Evolutionary conservation across 2,888 invertebrate genomes (phyloP).

Genomic region (Nomada flava): DNA sequence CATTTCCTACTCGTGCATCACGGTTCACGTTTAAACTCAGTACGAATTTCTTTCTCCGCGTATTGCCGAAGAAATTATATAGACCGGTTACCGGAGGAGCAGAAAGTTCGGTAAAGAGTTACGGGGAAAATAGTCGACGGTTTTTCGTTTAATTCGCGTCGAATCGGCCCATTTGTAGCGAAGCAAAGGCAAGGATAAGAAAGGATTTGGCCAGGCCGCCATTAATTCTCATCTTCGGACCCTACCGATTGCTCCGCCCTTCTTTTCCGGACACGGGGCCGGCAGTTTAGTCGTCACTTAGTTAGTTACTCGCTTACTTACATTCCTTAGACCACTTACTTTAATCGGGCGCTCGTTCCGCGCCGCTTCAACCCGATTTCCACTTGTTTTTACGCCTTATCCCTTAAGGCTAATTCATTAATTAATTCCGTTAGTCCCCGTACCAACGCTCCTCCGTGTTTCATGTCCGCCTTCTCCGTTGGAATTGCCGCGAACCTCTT

Average conservation of each 20-base stretch:
- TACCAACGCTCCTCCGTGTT: constrained; percentile 57
- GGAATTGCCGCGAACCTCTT: constrained; percentile 76
- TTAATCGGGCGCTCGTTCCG: constrained; percentile 80
- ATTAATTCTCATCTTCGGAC: constrained; percentile 76
- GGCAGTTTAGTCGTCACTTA: constrained; percentile 77
- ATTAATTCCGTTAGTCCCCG: constrained; percentile 81
- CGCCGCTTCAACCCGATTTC: constrained; percentile 76
- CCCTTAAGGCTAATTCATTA: constrained; percentile 83
- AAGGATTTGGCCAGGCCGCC: constrained; percentile 69
- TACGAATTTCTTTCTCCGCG: not conserved
- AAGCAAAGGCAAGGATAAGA: constrained; percentile 69
- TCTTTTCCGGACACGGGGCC: constrained; percentile 58
- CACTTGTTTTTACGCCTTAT: constrained; percentile 83
- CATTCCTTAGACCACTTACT: constrained; percentile 82
- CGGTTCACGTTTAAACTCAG: not conserved
- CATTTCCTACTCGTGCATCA: not conserved
- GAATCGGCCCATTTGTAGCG: constrained; percentile 70
- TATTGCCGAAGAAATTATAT: not conserved
- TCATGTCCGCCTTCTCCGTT: constrained; percentile 32
- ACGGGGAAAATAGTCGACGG: constrained; percentile 10
- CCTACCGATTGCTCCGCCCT: constrained; percentile 45
- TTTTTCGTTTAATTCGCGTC: constrained; percentile 75
- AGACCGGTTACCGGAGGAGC: not conserved
- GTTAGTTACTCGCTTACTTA: constrained; percentile 80
- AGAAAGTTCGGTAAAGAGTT: constrained; percentile 25